phyloP scores from a whole-genome alignment of 2,888 invertebrate genomes.

The Latheticus oryzae region DNA sequence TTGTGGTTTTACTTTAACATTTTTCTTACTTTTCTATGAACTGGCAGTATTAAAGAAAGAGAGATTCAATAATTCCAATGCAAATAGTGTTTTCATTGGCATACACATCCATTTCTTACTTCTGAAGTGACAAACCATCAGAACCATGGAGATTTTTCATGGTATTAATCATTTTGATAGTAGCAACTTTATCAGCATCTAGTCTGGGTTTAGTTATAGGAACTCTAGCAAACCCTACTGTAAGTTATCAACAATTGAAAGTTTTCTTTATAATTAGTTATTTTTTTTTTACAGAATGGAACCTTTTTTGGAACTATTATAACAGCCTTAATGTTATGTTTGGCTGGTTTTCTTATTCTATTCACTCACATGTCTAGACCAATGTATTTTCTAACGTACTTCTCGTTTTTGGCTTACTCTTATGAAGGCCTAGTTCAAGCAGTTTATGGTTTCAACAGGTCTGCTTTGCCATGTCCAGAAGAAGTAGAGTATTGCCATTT shows the following conservation, averaged over 20 bases:
- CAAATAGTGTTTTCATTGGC: constrained; percentile 76
- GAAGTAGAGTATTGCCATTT: constrained; percentile 79
- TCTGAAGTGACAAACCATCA: constrained; percentile 83
- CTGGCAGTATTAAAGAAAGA: constrained; percentile 80
- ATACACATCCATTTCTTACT: constrained; percentile 77
- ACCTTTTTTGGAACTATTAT: constrained; percentile 90
- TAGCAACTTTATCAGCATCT: constrained; percentile 83
- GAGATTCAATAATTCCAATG: constrained; percentile 83
- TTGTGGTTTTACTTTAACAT: too few species aligned
- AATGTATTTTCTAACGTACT: constrained; percentile 79
- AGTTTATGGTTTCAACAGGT: constrained; percentile 81
- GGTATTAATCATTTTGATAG: constrained; percentile 77
- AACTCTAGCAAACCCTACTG: constrained; percentile 81
- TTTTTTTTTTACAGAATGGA: constrained; percentile 84
- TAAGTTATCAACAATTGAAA: too few species aligned
- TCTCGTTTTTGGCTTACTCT: constrained; percentile 84
- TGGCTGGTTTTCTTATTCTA: constrained; percentile 87
- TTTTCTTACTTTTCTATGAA: constrained; percentile 69
- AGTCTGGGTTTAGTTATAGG: constrained; percentile 88
- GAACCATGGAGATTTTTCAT: constrained; percentile 81
- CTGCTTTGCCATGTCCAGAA: constrained; percentile 77
- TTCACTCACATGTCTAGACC: constrained; percentile 83
- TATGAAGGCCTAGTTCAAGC: constrained; percentile 83
- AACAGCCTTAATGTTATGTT: constrained; percentile 80
- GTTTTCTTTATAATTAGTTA: too few species aligned